Base-by-base conservation (phyloP, 2,113 vertebrate genomes). In the Piprites chloris region DNA sequence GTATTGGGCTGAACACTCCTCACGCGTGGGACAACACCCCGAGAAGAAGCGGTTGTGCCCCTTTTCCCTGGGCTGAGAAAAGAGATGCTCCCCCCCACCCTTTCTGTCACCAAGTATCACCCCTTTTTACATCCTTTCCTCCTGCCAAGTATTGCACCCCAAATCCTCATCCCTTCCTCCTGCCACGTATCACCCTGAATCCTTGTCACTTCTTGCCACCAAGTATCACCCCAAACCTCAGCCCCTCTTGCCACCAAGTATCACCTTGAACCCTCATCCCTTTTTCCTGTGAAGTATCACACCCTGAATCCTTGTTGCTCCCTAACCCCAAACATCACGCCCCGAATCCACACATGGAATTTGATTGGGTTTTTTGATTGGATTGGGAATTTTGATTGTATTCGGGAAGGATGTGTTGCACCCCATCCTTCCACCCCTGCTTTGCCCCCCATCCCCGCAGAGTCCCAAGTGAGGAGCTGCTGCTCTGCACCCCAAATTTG, bases 391-490 rank as follows among this genome's bases (percentile, higher is more conserved):
- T n/a, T n/a, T n/a, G n/a, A n/a, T n/a, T n/a, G n/a, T n/a, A n/a
- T n/a, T n/a, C n/a, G n/a, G n/a, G n/a, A n/a, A n/a, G n/a, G n/a
- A n/a, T n/a, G n/a, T n/a, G n/a, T n/a, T 5, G 33, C 46, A 12
- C 33, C 44, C 72, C 37, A 0, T 6, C 15, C 39, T 67, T 12
- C 9, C 46, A 13, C 12, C 4, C 8, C 11, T 6, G 24, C 24
- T 42, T 63, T 44, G 28, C 26, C 11, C 11, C 11, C 7, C 3
- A 2, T 20, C 39, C 56, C 28, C 4, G 0, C 19, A 6, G 32
- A 14, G 12, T 22, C 52, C 47, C 22, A 1, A 32, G 5, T 1
- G 8, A 27, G 32, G 67, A 33, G 28, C 37, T 76, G 59, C 68
- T 46, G 37, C 23, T 61, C 24, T 5, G 1, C 8, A 4, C 47